Conservation (phyloP, 2,797 vertebrate species). For the Rhinogobio ventralis region DNA sequence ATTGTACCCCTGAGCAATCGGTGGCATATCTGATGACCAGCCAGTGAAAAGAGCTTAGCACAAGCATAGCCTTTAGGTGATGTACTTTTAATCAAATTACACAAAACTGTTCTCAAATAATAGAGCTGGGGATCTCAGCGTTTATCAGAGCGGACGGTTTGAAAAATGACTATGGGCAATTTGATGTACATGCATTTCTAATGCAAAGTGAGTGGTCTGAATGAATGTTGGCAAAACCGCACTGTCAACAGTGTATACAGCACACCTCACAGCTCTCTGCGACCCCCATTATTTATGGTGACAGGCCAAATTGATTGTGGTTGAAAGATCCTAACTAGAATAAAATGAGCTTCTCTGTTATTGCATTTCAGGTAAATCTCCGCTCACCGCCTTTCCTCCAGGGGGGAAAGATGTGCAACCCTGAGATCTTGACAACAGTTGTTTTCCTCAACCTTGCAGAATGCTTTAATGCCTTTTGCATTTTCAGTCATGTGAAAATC, state of each 20-base stretch:
- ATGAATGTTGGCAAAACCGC: conserved; percentile 62
- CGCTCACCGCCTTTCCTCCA: conserved; percentile 62
- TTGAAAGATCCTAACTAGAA: conserved; percentile 81
- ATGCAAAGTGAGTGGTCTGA: conserved; percentile 50
- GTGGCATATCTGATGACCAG: conserved; percentile 50
- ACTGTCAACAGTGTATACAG: conserved; percentile 66
- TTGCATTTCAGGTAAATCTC: conserved; percentile 76
- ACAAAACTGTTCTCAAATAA: conserved; percentile 42
- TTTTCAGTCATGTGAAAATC: conserved; percentile 61
- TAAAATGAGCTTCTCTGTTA: conserved; percentile 84
- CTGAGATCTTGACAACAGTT: conserved; percentile 69
- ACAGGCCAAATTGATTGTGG: conserved; percentile 81
- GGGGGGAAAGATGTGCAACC: conserved; percentile 67
- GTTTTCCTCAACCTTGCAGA: conserved; percentile 62
- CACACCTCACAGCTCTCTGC: conserved; percentile 61
- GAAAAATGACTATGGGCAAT: conserved; percentile 60
- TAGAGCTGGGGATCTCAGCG: conserved; percentile 4
- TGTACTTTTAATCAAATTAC: conserved; percentile 52
- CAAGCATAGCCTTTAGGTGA: conserved; percentile 42
- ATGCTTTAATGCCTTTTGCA: conserved; percentile 62
- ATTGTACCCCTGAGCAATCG: conserved; percentile 24
- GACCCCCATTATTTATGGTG: conserved; percentile 81
- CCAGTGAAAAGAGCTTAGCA: conserved; percentile 39
- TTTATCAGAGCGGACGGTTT: conserved; percentile 13
- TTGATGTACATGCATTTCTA: conserved; percentile 63